Evolutionary conservation across 2,797 vertebrate genomes (phyloP).

Genomic region (Phaenicophaeus curvirostris): DNA sequence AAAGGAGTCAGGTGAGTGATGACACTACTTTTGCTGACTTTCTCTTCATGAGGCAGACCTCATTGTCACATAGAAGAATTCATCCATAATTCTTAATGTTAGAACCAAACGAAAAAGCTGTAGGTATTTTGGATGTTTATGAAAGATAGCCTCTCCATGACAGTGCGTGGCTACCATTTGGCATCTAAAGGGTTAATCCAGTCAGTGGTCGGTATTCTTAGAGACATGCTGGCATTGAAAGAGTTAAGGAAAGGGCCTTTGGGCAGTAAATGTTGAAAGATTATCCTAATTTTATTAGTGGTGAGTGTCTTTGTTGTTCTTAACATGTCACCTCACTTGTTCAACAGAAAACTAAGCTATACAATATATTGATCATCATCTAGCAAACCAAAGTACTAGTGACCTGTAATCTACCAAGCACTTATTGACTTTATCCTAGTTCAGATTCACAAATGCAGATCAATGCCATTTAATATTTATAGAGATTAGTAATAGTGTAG

Average conservation of each 20-base stretch:
- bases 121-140: not conserved
- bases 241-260: constrained; percentile 64
- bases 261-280: constrained; percentile 64
- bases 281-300: constrained; percentile 69
- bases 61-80: not conserved
- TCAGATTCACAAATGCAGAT: constrained; percentile 83
- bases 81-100: not conserved
- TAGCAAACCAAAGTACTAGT: constrained; percentile 85
- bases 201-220: constrained; percentile 16
- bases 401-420: constrained; percentile 87
- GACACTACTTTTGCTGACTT: not conserved
- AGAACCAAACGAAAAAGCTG: not conserved
- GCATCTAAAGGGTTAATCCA: constrained; percentile 20
- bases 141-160: not conserved
- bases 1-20: not conserved
- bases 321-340: constrained; percentile 72
- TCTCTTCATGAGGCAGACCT: not conserved
- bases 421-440: constrained; percentile 83
- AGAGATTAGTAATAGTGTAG: constrained; percentile 13
- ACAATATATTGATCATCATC: constrained; percentile 87
- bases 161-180: not conserved
- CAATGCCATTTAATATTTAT: constrained; percentile 63
- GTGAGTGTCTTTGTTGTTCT: constrained; percentile 67
- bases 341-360: constrained; percentile 78
- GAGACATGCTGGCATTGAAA: constrained; percentile 20